Base-by-base conservation (phyloP, 1,140 invertebrate species). In the Ceratosolen solmsi region DNA sequence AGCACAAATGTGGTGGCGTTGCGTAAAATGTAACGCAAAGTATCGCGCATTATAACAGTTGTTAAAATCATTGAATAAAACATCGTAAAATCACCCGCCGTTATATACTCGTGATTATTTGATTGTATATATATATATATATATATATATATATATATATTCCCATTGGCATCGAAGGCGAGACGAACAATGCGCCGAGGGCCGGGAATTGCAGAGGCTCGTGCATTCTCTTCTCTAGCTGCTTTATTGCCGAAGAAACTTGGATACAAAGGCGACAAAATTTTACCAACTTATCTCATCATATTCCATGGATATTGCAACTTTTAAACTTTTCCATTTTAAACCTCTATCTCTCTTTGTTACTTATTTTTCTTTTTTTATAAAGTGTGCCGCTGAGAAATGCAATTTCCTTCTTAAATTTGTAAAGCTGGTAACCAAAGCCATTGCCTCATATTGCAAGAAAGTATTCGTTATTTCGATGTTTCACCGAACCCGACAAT, bases 21-120 rank as follows among this genome's bases (percentile, higher is more conserved):
- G 77, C 77, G 77, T 68, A 71, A 79, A 71, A 51, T 79, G 49
- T 79, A 56, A 79, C 65, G 65, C 49, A 7, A 38, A 51, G 27
- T n/a, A 68, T 38, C 17, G 38, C 15, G 60, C 33, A 33, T 20
- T 9, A n/a, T 11, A 68, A 38, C 2, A 2, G 1, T 30, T 22
- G 15, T 9, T 7, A 51, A 71, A 41, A 56, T 71, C 41, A 58
- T 20, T 58, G 65, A 71, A 79, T 71, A 71, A 79, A 79, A 71
- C 65, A 79, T 79, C 77, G 65, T 30, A 56, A n/a, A 15, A 51
- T n/a, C 70, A 20, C n/a, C 38, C 13, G 41, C 70, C n/a, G 70
- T 2, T 27, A 25, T 27, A n/a, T n/a, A 25, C 9, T 72, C 46
- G 38, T 72, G 46, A 72, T 72, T 49, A 72, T 49, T 72, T 25